These are phyloP conservation scores for Callimorpha dominula DNA, from an alignment of 2,888 invertebrate species.

Conservation along the genomic window DNA sequence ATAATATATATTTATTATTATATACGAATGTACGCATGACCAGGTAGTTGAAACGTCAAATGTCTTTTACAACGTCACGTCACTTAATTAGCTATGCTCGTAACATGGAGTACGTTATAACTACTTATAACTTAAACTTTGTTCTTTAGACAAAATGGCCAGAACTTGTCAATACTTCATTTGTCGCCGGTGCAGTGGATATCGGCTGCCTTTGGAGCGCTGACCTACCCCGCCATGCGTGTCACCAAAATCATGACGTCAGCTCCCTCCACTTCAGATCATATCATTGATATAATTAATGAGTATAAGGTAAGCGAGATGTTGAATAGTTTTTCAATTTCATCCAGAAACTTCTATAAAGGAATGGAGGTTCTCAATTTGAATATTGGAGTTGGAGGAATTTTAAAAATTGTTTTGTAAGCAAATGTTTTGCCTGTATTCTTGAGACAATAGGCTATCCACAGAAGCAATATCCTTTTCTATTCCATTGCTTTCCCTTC, in stretches of 20 bases:
- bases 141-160: neutral
- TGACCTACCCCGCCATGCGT: constrained; percentile 49
- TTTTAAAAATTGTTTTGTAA: too few relatives aligned
- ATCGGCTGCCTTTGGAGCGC: constrained; percentile 56
- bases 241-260: constrained; percentile 68
- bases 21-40: too few relatives aligned
- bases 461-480: too few relatives aligned
- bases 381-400: too few relatives aligned
- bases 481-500: too few relatives aligned
- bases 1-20: too few relatives aligned
- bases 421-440: too few relatives aligned
- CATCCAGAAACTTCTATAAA: neutral
- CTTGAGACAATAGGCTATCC: too few relatives aligned
- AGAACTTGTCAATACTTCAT: constrained; percentile 50
- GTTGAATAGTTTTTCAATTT: neutral
- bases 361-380: too few relatives aligned
- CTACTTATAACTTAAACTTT: neutral
- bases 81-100: neutral
- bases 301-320: constrained; percentile 66
- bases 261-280: constrained; percentile 55
- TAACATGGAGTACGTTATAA: too few relatives aligned
- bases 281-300: constrained; percentile 72
- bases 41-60: too few relatives aligned
- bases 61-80: neutral
- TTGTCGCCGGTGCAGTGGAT: constrained; percentile 74